Conservation (phyloP, 2,797 vertebrate species). For the Spondyliosoma cantharus region DNA sequence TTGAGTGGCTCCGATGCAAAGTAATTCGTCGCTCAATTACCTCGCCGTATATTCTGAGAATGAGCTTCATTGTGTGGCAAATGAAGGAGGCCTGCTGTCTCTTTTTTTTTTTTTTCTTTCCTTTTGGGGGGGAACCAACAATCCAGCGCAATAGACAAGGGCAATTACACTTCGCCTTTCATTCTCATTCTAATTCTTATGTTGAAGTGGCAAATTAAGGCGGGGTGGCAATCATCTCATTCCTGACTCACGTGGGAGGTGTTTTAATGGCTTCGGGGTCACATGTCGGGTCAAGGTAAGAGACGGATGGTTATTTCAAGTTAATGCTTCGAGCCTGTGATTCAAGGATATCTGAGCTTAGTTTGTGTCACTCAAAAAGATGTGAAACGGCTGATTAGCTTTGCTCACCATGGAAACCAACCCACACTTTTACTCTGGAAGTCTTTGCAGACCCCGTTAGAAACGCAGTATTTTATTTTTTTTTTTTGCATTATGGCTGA, state of each 20-base stretch:
- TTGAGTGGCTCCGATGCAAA: slow-evolving; percentile 73
- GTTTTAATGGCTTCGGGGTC: slow-evolving; percentile 46
- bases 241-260: slow-evolving; percentile 35
- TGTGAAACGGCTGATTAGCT: slow-evolving; percentile 61
- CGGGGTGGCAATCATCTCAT: slow-evolving; percentile 60
- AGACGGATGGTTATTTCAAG: slow-evolving; percentile 42
- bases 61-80: slow-evolving; percentile 70
- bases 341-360: slow-evolving; percentile 36
- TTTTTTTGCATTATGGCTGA: slow-evolving; percentile 27
- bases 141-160: slow-evolving; percentile 61
- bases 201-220: slow-evolving; percentile 63
- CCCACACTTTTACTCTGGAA: slow-evolving; percentile 40
- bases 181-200: background rate
- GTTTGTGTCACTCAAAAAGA: slow-evolving; percentile 52
- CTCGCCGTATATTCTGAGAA: slow-evolving; percentile 66
- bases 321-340: slow-evolving; percentile 15
- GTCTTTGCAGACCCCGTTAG: slow-evolving; percentile 29
- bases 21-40: slow-evolving; percentile 82
- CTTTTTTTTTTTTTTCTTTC: slow-evolving; percentile 58
- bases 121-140: slow-evolving; percentile 49
- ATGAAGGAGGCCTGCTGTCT: slow-evolving; percentile 69
- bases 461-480: slow-evolving; percentile 21
- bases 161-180: slow-evolving; percentile 64
- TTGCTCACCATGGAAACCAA: slow-evolving; percentile 70
- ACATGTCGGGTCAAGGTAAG: slow-evolving; percentile 43